phyloP scores from a whole-genome alignment of 2,113 vertebrate species.

The Mesembrinibis cayennensis region DNA sequence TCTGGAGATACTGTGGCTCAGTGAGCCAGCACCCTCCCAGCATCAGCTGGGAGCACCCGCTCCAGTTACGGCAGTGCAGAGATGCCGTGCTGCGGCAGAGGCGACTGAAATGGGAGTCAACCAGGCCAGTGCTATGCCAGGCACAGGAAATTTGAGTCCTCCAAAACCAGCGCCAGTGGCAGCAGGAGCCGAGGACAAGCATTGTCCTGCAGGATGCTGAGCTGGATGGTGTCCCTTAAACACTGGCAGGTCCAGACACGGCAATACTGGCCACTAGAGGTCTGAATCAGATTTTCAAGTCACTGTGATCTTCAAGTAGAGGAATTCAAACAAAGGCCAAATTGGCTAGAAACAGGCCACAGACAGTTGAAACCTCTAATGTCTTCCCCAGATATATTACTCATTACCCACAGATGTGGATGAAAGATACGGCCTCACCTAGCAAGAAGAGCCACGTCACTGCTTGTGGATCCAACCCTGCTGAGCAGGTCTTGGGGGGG shows the following conservation, averaged over 20 bases:
- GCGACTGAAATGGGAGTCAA: neutral
- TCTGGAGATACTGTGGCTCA: fast-evolving
- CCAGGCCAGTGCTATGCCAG: neutral
- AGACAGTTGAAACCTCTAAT: neutral
- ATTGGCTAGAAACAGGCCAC: neutral
- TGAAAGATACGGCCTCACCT: fast-evolving
- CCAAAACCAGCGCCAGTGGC: neutral
- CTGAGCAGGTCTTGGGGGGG: neutral
- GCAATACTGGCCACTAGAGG: neutral
- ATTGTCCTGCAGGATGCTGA: neutral
- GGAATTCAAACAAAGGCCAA: neutral
- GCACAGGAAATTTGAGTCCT: neutral
- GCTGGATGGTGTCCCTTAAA: neutral
- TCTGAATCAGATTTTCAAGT: neutral
- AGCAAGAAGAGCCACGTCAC: neutral
- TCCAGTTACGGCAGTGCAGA: neutral
- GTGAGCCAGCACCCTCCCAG: neutral
- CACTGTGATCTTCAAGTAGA: neutral
- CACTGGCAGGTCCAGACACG: neutral
- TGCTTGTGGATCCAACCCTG: fast-evolving
- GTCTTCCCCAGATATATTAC: neutral
- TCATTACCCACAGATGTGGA: neutral
- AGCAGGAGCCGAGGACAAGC: neutral
- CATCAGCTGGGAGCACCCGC: fast-evolving
- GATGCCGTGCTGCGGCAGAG: fast-evolving